Base-by-base conservation (phyloP, 2,113 vertebrate species). In the Oenanthe melanoleuca region DNA sequence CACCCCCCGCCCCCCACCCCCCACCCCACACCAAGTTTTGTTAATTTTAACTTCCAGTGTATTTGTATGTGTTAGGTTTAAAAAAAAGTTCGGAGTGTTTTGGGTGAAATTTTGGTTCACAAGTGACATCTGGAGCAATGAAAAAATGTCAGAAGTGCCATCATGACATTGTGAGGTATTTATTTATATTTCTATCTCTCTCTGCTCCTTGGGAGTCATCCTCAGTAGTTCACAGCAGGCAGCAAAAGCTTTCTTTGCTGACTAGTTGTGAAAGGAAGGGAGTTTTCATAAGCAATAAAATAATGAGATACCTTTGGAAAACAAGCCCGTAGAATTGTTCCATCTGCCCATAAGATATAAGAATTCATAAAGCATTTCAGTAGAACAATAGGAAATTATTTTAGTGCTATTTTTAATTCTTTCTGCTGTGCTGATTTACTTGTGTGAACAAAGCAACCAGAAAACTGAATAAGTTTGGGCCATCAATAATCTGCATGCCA, bases 271-370 rank as follows among this genome's bases (percentile, higher is more conserved):
- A 87, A 87, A 91, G 24, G 47, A 38, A 71, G 9, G 37, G 42
- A 78, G 20, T 38, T 93, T 95, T 59, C 71, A 31, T 37, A 38
- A 42, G 4, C 20, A 91, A 21, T 55, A 52, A 94, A 93, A 63
- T 75, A 93, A 55, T n/a, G 40, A 89, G 73, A 95, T 78, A 44
- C 12, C 16, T 91, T 95, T 93, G 50, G 40, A 85, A 60, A 77
- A 88, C 60, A 93, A 56, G 33, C 65, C 44, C 56, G 95, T 92
- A 57, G 73, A 91, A 74, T 86, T 74, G 64, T 95, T 94, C 42
- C 55, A 55, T 82, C 47, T 78, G 42, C 14, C 23, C 50, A 74
- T 80, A 80, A 40, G 45, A 63, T 74, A 47, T 38, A 70, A 91
- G 78, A 79, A 92, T 71, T 65, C 52, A 61, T 82, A 55, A 95